phyloP scores from a whole-genome alignment of 64 coral and sea anemone genomes.

The Acropora yongei region DNA sequence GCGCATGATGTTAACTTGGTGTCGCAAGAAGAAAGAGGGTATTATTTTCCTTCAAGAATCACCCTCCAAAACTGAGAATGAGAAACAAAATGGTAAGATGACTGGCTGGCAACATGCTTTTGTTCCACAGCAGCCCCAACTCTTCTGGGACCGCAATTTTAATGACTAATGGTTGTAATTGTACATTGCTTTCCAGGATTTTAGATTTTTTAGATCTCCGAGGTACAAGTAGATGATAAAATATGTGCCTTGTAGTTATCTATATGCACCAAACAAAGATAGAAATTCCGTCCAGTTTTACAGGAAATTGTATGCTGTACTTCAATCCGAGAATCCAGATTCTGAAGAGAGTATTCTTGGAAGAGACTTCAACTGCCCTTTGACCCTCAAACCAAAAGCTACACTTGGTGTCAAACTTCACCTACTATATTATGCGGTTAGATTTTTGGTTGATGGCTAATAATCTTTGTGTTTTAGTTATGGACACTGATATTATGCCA shows the following conservation, averaged over 20 bases:
- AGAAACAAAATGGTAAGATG: too few relatives aligned
- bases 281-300: neutral
- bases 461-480: too few relatives aligned
- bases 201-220: neutral
- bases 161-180: neutral
- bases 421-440: too few relatives aligned
- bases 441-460: too few relatives aligned
- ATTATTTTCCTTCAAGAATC: too few relatives aligned
- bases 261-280: neutral
- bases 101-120: too few relatives aligned
- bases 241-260: neutral
- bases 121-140: too few relatives aligned
- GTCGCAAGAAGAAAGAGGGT: too few relatives aligned
- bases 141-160: neutral
- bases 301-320: neutral
- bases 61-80: too few relatives aligned
- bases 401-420: too few relatives aligned
- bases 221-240: neutral
- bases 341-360: neutral
- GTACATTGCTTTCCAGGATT: neutral
- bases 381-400: neutral
- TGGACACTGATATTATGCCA: too few relatives aligned
- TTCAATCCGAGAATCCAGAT: neutral
- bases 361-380: neutral
- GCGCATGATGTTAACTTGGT: too few relatives aligned